Evolutionary conservation across 2,113 vertebrate species (phyloP).

Genomic region (Emydura subglobosa): DNA sequence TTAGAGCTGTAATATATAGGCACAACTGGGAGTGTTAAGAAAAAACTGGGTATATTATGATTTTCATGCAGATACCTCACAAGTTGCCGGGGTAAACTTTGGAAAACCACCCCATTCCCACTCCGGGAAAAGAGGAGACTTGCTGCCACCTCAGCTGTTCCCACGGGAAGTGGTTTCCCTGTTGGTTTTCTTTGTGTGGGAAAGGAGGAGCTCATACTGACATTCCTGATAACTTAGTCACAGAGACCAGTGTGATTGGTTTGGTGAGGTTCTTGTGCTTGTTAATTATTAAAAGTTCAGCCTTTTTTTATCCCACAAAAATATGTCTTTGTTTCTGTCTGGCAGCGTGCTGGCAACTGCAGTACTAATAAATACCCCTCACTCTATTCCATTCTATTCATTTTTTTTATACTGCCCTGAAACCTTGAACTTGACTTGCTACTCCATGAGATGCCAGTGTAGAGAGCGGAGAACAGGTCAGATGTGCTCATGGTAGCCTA

Average conservation of each 20-base stretch:
- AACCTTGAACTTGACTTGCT: background rate
- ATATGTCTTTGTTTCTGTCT: background rate
- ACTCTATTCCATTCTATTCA: background rate
- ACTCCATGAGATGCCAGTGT: background rate
- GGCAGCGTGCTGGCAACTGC: background rate
- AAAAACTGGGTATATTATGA: background rate
- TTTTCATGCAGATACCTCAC: background rate
- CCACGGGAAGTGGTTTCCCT: background rate
- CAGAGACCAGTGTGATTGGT: background rate
- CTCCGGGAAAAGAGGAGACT: background rate
- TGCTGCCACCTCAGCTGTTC: background rate
- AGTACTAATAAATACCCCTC: background rate
- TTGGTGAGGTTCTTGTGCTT: background rate
- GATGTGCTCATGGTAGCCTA: background rate
- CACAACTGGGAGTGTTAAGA: background rate
- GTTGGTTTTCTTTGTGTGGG: background rate
- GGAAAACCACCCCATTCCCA: background rate
- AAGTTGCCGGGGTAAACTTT: background rate
- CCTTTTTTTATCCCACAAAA: background rate
- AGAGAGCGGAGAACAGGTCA: background rate
- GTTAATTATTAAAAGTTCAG: background rate
- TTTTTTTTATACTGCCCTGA: background rate
- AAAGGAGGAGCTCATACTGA: background rate
- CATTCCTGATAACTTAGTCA: background rate
- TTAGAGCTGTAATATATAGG: background rate